Percentiles rank a stretch among this genome's conserved stretches.
Conservation (phyloP, 2,797 vertebrate genomes). For the Galago senegalensis region DNA sequence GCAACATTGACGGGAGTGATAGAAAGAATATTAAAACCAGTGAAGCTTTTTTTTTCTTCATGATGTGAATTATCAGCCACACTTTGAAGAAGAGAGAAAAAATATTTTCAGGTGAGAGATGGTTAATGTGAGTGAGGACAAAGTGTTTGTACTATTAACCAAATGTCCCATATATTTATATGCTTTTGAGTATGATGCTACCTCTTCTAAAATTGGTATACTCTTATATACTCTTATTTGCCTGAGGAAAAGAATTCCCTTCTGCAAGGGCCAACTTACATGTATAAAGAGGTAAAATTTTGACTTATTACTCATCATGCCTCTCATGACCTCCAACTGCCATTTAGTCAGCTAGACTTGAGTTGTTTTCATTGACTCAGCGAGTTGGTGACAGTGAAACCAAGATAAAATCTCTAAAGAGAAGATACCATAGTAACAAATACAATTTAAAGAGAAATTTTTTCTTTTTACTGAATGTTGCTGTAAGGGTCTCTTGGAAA, state of each 20-base stretch:
- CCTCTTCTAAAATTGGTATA: background rate
- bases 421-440: background rate
- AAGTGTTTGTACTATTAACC: background rate
- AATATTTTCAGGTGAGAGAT: background rate
- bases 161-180: background rate
- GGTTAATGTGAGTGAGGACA: background rate
- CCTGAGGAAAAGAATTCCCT: background rate
- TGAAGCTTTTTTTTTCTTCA: background rate
- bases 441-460: background rate
- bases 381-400: background rate
- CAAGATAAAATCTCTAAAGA: background rate
- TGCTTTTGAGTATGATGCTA: background rate
- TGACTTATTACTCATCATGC: background rate
- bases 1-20: background rate
- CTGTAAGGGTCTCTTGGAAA: too few species aligned
- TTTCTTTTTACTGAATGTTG: background rate
- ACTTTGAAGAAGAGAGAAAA: slow-evolving; percentile 1
- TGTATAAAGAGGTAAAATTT: background rate
- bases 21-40: background rate
- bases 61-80: background rate
- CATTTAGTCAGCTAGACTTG: background rate
- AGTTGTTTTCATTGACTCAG: background rate
- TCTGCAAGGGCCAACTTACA: background rate
- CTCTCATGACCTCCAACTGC: background rate
- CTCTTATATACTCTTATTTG: background rate